A percentile compares a stretch with the other conserved stretches of the same genome.
These are phyloP conservation scores for Clarias platycephalus DNA, from an alignment of 2,797 vertebrate species.

Conservation along the genomic window DNA sequence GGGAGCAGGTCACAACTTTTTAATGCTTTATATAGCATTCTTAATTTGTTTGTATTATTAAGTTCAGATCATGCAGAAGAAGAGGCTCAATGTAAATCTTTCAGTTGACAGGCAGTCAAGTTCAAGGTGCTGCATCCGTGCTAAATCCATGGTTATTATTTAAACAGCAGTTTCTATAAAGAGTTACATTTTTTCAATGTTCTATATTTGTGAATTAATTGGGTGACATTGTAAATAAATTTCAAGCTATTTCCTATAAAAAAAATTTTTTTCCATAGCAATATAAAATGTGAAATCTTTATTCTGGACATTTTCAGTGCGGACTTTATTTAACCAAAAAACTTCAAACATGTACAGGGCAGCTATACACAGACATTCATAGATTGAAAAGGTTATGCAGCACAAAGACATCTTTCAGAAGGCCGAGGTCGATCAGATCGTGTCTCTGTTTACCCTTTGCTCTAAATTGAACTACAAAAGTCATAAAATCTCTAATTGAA, in stretches of 20 bases:
- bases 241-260: neutral
- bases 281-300: neutral
- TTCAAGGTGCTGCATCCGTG: neutral
- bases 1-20: neutral
- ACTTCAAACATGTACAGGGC: neutral
- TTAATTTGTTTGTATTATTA: neutral
- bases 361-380: too few species aligned
- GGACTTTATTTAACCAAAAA: neutral
- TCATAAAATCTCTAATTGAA: too few species aligned
- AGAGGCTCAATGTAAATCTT: neutral
- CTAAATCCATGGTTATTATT: neutral
- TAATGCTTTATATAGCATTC: neutral
- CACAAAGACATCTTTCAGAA: too few species aligned
- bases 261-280: too few species aligned
- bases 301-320: neutral
- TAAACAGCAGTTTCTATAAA: conserved; percentile 11
- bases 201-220: conserved; percentile 4
- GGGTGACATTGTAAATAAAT: neutral
- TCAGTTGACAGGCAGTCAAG: neutral
- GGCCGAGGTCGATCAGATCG: too few species aligned
- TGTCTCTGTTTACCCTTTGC: too few species aligned
- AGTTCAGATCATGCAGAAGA: neutral
- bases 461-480: too few species aligned
- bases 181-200: neutral
- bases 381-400: too few species aligned